phyloP scores from a whole-genome alignment of 2,888 invertebrate genomes.

The Parthenolecanium corni region DNA sequence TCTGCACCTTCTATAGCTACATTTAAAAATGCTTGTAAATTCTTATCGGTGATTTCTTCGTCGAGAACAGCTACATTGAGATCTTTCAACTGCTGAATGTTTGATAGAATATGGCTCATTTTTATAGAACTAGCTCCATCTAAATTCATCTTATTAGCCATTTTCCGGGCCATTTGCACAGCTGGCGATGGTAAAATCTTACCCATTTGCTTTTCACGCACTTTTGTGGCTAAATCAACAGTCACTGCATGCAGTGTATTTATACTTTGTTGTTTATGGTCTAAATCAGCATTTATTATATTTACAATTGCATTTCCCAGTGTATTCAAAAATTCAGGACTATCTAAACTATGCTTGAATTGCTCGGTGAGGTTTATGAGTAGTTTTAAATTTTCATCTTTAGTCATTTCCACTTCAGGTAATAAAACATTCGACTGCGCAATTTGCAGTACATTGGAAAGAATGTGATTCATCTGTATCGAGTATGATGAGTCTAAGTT shows the following conservation, averaged over 20 bases:
- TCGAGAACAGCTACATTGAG: background rate
- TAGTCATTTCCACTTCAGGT: background rate
- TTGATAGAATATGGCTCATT: slow-evolving; percentile 40
- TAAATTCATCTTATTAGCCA: slow-evolving; percentile 38
- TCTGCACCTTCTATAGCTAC: background rate
- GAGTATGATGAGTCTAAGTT: slow-evolving; percentile 39
- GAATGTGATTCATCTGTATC: slow-evolving; percentile 41
- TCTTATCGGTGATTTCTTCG: background rate
- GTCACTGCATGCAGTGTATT: background rate
- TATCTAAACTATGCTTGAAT: background rate
- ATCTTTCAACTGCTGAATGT: slow-evolving; percentile 10
- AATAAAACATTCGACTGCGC: background rate
- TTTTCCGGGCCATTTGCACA: slow-evolving; percentile 34
- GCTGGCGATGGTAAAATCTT: slow-evolving; percentile 36
- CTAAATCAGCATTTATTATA: background rate
- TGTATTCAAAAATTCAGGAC: background rate
- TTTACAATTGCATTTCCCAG: slow-evolving; percentile 7
- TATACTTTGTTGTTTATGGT: slow-evolving; percentile 3
- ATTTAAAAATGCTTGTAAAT: slow-evolving; percentile 6
- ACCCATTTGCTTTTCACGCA: slow-evolving; percentile 32
- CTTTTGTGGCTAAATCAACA: background rate
- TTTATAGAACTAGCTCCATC: slow-evolving; percentile 41
- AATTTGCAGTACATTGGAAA: slow-evolving; percentile 34
- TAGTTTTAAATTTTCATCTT: background rate
- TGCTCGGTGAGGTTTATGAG: slow-evolving; percentile 1